Evolutionary conservation across 1,140 invertebrate genomes (phyloP), one percentile per base, ranked within the genome.

Genomic region (Bilobella aurantiaca): DNA sequence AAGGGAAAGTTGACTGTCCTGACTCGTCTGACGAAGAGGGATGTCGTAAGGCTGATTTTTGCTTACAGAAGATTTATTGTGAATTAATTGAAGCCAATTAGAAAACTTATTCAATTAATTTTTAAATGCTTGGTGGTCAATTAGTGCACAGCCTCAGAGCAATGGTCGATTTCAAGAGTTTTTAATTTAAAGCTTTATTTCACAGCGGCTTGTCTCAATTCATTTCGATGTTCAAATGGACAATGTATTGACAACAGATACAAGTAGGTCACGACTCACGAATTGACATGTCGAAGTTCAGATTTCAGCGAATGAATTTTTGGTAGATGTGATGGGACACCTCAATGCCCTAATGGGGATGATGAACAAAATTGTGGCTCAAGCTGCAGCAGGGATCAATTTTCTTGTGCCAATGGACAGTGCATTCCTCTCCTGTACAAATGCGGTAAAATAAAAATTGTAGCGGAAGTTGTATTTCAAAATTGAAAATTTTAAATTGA

Each of bases 1-100:
- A 64, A 57, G 63, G 63, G 29, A 12, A 34, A 28, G 53, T 62
- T n/a, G 77, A 81, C 60, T 81, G 80, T 69, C 64, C 69, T 5
- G 78, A 78, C 64, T 67, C 69, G 16, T 75, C 75, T 29, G 82
- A 84, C 75, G 82, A 84, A 75, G 67, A 65, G 14, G 58, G 75
- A 56, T 79, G 78, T 69, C 64, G 64, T 65, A 49, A 49, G 64
- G 56, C 56, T 32, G 28, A 18, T 37, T 16, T 28, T 49, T 14
- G 37, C 25, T 23, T 60, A 58, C 23, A 59, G 21, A 21, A 53
- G 27, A 59, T 63, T 53, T 30, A 58, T 60, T 21, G 32, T 64
- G 1, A 58, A 25, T 28, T 57, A 47, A 42, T 37, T 59, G 42
- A 49, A 31, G 42, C 30, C 34, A 61, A 57, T 61, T 28, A 31